These are phyloP conservation scores for Drosophila rubida DNA, from an alignment of 2,888 invertebrate genomes.

Conservation along the genomic window DNA sequence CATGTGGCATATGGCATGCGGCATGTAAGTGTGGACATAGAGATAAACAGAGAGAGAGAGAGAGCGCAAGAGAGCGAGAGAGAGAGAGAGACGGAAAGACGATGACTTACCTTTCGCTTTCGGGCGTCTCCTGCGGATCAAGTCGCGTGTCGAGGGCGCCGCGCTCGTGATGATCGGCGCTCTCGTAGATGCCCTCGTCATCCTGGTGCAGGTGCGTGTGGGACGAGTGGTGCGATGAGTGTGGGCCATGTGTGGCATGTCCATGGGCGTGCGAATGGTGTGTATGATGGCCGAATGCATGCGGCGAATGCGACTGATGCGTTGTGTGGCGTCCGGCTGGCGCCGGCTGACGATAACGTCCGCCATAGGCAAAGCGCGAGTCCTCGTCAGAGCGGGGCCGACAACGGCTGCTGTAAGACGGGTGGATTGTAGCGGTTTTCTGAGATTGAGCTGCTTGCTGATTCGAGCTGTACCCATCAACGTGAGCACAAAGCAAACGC, in stretches of 20 bases:
- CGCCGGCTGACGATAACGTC: slow-evolving; percentile 86
- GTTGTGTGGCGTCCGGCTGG: slow-evolving; percentile 85
- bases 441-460: slow-evolving; percentile 86
- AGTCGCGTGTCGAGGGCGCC: slow-evolving; percentile 87
- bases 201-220: slow-evolving; percentile 88
- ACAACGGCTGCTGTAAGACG: slow-evolving; percentile 87
- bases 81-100: slow-evolving; percentile 24
- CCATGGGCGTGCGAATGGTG: slow-evolving; percentile 85
- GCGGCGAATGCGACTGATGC: slow-evolving; percentile 86
- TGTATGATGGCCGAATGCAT: slow-evolving; percentile 86
- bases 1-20: too few relatives aligned
- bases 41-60: background rate
- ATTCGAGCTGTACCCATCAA: slow-evolving; percentile 82
- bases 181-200: slow-evolving; percentile 95
- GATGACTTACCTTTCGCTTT: slow-evolving; percentile 92
- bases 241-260: slow-evolving; percentile 85
- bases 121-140: slow-evolving; percentile 91
- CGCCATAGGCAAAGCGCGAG: slow-evolving; percentile 90
- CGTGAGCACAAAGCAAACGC: slow-evolving; percentile 36
- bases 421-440: slow-evolving; percentile 86
- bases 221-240: slow-evolving; percentile 86
- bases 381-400: slow-evolving; percentile 89
- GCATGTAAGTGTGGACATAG: background rate
- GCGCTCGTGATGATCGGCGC: slow-evolving; percentile 91
- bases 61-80: background rate